phyloP scores from a whole-genome alignment of 2,113 vertebrate species.

The Indri indri region DNA sequence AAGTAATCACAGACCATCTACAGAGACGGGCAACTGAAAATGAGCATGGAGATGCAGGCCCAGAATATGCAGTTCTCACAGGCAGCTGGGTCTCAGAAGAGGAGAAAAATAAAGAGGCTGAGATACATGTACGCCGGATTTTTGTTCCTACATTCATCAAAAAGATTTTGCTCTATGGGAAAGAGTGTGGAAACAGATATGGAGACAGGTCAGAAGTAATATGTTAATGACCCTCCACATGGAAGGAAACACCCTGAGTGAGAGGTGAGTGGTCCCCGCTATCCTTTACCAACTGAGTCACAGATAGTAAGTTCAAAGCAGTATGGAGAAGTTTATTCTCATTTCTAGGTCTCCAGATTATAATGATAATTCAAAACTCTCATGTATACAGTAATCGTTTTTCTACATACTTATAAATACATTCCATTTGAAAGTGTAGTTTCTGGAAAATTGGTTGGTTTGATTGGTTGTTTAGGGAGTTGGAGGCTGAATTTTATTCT shows the following conservation, averaged over 20 bases:
- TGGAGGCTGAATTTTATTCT: neutral
- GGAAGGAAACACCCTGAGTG: neutral
- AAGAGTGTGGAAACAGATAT: neutral
- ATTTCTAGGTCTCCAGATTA: neutral
- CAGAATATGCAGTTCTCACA: neutral
- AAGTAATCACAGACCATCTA: neutral
- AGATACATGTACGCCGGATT: neutral
- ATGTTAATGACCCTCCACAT: neutral
- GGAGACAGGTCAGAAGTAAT: neutral
- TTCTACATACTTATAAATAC: slow-evolving; percentile 4
- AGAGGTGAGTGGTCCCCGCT: neutral
- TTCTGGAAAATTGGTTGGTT: neutral
- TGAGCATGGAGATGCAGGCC: neutral
- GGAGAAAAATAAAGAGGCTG: neutral
- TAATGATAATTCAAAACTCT: neutral
- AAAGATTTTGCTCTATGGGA: neutral
- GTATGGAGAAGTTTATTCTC: neutral
- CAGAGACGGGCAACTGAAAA: neutral
- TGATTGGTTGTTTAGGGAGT: neutral
- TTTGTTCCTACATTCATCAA: neutral
- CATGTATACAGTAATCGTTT: neutral
- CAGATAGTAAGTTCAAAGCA: neutral
- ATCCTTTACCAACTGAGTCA: neutral
- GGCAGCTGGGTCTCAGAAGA: neutral
- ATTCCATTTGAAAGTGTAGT: neutral